Conservation (phyloP, 1,140 invertebrate species). For the Lasaia peninsularis region DNA sequence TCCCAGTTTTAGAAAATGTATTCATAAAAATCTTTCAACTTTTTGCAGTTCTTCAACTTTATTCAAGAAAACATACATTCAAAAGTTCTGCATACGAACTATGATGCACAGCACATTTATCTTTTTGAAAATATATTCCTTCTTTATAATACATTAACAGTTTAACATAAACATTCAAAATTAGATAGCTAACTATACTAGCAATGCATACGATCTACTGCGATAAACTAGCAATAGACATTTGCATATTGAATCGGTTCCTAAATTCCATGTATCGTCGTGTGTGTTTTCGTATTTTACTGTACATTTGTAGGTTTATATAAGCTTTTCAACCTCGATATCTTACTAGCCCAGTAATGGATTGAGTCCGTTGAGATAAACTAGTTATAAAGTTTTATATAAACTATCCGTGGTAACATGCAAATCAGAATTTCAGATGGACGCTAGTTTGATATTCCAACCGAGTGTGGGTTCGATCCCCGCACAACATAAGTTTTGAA, state of each 20-base stretch:
- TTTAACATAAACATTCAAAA: too few relatives aligned
- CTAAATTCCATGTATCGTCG: neutral
- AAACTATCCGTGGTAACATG: neutral
- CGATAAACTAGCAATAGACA: too few relatives aligned
- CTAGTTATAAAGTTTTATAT: neutral
- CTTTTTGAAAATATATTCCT: too few relatives aligned
- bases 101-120: too few relatives aligned
- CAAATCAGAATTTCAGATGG: constrained; percentile 8
- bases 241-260: neutral
- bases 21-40: neutral
- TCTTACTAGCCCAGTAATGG: neutral
- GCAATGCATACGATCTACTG: too few relatives aligned
- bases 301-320: neutral
- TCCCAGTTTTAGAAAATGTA: too few relatives aligned
- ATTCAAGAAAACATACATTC: neutral
- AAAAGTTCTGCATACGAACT: constrained; percentile 1
- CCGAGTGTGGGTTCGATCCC: constrained; percentile 3
- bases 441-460: constrained; percentile 4
- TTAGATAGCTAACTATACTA: too few relatives aligned
- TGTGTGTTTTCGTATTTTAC: neutral
- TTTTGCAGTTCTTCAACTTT: neutral
- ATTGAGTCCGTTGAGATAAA: neutral
- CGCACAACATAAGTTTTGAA: constrained; percentile 8
- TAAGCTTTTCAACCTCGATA: neutral
- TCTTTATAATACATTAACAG: too few relatives aligned